A percentile compares a stretch with the other conserved stretches of the same genome.
These are phyloP conservation scores for Ormyrus nitidulus DNA, from an alignment of 2,888 invertebrate species.

Conservation along the genomic window DNA sequence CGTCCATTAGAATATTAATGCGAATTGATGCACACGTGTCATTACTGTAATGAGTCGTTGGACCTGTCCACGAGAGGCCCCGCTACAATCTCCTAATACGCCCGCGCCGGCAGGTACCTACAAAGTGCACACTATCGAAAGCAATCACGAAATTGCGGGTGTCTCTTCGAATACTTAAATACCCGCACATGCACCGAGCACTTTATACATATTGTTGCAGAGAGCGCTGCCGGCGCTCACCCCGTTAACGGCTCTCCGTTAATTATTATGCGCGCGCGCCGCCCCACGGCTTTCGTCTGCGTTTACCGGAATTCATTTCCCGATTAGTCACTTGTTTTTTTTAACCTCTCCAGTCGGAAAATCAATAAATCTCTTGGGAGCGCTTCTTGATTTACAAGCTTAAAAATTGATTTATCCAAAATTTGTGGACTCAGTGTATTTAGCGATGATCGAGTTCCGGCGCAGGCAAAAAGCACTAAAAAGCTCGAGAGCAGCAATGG, in stretches of 20 bases:
- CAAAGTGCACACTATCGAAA: constrained; percentile 68
- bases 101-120: constrained; percentile 56
- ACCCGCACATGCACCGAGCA: constrained; percentile 47
- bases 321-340: too few species aligned
- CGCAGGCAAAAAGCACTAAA: constrained; percentile 1
- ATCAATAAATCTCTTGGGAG: too few species aligned
- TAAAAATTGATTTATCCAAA: too few species aligned
- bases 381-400: too few species aligned
- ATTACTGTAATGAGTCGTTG: constrained; percentile 74
- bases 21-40: constrained; percentile 74
- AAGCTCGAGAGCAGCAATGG: constrained; percentile 4
- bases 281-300: neutral
- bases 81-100: constrained; percentile 52
- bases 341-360: too few species aligned
- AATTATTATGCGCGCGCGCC: constrained; percentile 3
- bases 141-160: constrained; percentile 73
- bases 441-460: too few species aligned
- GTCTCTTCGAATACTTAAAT: constrained; percentile 64
- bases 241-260: neutral
- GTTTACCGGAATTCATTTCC: too few species aligned
- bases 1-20: constrained; percentile 75
- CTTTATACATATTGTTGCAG: constrained; percentile 13
- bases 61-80: constrained; percentile 62
- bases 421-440: too few species aligned
- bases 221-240: neutral